phyloP scores from a whole-genome alignment of 1,140 invertebrate genomes.

The Trinorchestia longiramus region DNA sequence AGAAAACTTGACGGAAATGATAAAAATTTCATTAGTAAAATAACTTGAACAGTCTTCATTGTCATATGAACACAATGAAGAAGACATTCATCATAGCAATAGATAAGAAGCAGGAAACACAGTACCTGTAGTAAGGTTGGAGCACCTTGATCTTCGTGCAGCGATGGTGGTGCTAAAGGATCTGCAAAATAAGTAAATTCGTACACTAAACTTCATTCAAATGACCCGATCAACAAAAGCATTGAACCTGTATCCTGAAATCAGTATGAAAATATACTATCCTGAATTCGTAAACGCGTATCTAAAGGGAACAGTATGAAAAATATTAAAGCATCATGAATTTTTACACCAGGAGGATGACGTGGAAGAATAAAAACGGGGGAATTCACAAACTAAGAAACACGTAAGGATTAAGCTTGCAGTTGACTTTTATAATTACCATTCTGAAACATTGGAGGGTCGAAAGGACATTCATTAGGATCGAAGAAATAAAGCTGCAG shows the following conservation, averaged over 20 bases:
- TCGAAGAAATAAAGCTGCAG: too few species aligned
- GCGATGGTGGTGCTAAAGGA: not conserved
- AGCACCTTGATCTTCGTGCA: conserved; percentile 4
- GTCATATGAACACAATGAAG: not conserved
- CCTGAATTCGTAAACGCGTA: not conserved
- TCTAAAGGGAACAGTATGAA: not conserved
- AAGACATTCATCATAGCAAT: not conserved
- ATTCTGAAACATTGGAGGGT: too few species aligned
- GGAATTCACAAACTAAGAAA: not conserved
- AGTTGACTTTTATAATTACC: too few species aligned
- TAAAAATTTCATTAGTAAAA: not conserved
- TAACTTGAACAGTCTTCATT: not conserved
- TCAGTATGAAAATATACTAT: not conserved
- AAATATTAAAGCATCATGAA: too few species aligned
- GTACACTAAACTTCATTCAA: not conserved
- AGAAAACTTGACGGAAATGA: not conserved
- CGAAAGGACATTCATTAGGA: too few species aligned
- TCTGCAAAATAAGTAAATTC: not conserved
- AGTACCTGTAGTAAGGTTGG: conserved; percentile 4
- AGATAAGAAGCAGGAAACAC: not conserved
- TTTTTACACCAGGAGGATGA: not conserved
- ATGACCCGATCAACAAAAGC: not conserved
- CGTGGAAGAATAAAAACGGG: not conserved
- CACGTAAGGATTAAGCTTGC: not conserved
- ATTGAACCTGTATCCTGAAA: not conserved